Evolutionary conservation across 2,888 invertebrate genomes (phyloP).

Genomic region (Thysanoteuthis rhombus): DNA sequence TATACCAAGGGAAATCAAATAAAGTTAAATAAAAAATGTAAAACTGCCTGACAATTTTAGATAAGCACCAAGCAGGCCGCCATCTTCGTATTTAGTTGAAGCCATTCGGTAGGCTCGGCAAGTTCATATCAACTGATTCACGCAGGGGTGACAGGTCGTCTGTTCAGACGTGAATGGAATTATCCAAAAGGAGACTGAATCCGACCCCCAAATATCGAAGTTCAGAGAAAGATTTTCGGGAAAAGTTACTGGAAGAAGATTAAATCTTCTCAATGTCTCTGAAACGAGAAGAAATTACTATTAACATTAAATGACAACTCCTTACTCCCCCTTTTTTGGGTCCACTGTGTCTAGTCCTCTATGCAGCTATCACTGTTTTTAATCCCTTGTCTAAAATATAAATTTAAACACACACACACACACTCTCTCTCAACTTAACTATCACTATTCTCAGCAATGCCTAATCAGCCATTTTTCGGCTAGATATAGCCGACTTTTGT

Average conservation of each 20-base stretch:
- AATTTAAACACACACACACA: no score
- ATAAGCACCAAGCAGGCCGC: background rate
- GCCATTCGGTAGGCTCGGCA: background rate
- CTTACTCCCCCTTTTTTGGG: constrained; percentile 37
- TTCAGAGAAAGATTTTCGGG: background rate
- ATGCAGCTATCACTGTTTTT: background rate
- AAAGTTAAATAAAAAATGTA: background rate
- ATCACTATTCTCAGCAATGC: no score
- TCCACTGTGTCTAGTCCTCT: constrained; percentile 35
- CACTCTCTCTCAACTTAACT: background rate
- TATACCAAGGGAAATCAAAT: background rate
- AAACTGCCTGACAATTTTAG: background rate
- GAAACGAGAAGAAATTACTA: background rate
- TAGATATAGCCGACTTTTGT: no score
- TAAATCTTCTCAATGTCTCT: background rate
- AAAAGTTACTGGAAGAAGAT: background rate
- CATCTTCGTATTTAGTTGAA: background rate
- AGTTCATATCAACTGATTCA: background rate
- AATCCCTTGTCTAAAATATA: background rate
- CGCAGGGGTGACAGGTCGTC: background rate
- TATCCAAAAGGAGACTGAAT: background rate
- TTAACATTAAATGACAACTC: background rate
- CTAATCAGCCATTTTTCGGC: no score
- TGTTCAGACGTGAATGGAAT: background rate
- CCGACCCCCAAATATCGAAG: background rate